These are phyloP conservation scores for Pomacea canaliculata DNA, from an alignment of 2,888 invertebrate genomes.

Conservation along the genomic window DNA sequence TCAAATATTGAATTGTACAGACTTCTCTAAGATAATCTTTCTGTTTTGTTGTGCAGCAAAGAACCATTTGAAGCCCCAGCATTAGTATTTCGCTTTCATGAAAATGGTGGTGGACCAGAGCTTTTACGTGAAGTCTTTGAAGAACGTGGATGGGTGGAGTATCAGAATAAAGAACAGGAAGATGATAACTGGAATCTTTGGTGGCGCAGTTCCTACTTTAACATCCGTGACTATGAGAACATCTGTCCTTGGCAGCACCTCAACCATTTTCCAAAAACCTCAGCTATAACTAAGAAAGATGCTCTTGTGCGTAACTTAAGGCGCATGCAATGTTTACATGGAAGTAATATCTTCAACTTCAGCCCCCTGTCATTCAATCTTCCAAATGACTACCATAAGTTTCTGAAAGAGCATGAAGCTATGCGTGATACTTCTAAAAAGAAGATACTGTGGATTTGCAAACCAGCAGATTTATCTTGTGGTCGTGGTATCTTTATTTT, in stretches of 20 bases:
- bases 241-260: constrained; percentile 70
- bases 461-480: constrained; percentile 88
- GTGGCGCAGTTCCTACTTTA: constrained; percentile 86
- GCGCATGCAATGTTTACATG: constrained; percentile 86
- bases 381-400: constrained; percentile 85
- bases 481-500: constrained; percentile 87
- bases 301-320: constrained; percentile 80
- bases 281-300: constrained; percentile 87
- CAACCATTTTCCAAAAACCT: constrained; percentile 82
- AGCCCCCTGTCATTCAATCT: constrained; percentile 87
- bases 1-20: too few species aligned
- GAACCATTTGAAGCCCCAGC: background rate
- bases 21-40: too few species aligned
- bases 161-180: constrained; percentile 74
- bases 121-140: constrained; percentile 77
- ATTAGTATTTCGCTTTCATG: constrained; percentile 64
- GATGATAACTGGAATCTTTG: constrained; percentile 82
- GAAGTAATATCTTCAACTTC: constrained; percentile 73
- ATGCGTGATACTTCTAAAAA: constrained; percentile 43
- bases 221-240: constrained; percentile 68
- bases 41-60: too few species aligned
- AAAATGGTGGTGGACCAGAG: constrained; percentile 64
- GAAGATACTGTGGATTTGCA: constrained; percentile 81
- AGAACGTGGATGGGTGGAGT: constrained; percentile 86
- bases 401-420: constrained; percentile 80